Base-by-base conservation (phyloP, 2,888 invertebrate genomes). In the Troilus luridus region DNA sequence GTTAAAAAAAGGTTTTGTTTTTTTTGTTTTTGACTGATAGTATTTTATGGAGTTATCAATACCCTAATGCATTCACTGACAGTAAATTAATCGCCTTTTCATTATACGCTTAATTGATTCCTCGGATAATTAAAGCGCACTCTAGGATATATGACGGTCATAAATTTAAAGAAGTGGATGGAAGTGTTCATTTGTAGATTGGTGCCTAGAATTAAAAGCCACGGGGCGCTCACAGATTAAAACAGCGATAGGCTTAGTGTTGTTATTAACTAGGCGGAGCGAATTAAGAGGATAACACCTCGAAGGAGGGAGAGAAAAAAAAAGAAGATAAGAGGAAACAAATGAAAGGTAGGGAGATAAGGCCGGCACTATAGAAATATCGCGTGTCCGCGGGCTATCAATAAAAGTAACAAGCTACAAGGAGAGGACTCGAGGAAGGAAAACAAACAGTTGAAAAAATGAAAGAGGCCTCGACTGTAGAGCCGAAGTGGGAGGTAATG, bases 231-330 rank as follows among this genome's bases (percentile, higher is more conserved):
- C 72, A 77, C 27, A 77, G 72, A 77, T 77, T 77, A 77, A 41
- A 77, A 77, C 24, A 19, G 27, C 41, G 72, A 77, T 77, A 77
- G 8, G 8, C 27, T 19, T 5, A 77, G 72, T 77, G 72, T 41
- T 77, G 41, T 41, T 77, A 77, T 77, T 77, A 77, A 77, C 72
- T 41, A 77, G 27, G 27, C 72, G 3, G 17, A 27, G 41, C 41
- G 24, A 77, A 77, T 77, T 77, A 77, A 77, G 72, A 77, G 72
- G 72, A 77, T 77, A 77, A 77, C 72, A 77, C 72, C 72, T 77
- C 72, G 72, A 14, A 17, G 72, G 72, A 77, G 8, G 12, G 24
- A 14, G 14, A 17, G 14, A 60, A n/a, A 24, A 77, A 77, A 41
- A 77, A 77, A 19, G 10, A 77, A 77, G 27, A 77, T 77, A 77